Evolutionary conservation across 2,888 invertebrate genomes (phyloP), one percentile per base, ranked within the genome.

Genomic region (Apantesis nais): DNA sequence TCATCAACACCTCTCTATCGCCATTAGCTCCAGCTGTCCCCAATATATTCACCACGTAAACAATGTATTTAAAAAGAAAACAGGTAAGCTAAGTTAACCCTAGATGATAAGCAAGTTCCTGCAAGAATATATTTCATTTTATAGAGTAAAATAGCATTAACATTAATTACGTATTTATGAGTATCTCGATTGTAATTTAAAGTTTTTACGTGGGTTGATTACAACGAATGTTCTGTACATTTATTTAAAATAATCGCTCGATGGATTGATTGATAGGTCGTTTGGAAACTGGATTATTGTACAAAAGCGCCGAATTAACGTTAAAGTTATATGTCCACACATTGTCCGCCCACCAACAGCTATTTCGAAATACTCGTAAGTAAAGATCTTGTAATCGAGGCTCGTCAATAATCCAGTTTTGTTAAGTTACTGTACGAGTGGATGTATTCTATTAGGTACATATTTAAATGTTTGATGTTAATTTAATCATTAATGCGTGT

Each of bases 71-170:
- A 81, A 81, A 89, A 90, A 90, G 90, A 91, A 92, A 90, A 92
- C 92, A 89, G 87, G 90, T 90, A 86, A 89, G 90, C 89, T 92
- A 89, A 91, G 91, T 88, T 82, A 85, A 81, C 78, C 69, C 74
- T 86, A 84, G 72, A 68, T 66, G 25, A 11, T 75, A 90, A 89
- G 85, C 78, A 77, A 82, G 85, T 86, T 86, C 88, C 91, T 92
- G 89, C 92, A 88, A 87, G 87, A 93, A 90, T 92, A 79, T 85
- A 91, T 92, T 93, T 92, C 91, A 92, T 90, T 92, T 90, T 80
- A 87, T 91, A 92, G 92, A 91, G 88, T 85, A 82, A 83, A 80
- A 80, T 76, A 76, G 70, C 74, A 74, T 76, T 78, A 79, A 80
- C 77, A 75, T 77, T 76, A 68, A 78, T 77, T 76, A 58, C 58